phyloP scores from a whole-genome alignment of 2,888 invertebrate genomes.

The Eilema depressum region DNA sequence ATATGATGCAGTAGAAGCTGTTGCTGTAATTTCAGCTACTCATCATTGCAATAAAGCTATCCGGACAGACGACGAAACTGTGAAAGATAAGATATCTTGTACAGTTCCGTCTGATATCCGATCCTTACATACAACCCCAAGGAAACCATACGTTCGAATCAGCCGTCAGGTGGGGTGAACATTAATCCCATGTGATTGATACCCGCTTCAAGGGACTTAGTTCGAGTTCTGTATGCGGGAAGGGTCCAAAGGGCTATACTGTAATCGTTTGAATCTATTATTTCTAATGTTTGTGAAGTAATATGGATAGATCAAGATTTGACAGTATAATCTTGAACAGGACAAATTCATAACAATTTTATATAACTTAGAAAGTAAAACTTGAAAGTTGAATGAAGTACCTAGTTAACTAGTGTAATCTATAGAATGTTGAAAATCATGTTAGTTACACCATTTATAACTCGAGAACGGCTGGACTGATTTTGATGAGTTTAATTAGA shows the following conservation, averaged over 20 bases:
- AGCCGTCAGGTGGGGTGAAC: constrained; percentile 8
- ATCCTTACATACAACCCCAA: neutral
- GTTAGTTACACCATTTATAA: too few species aligned
- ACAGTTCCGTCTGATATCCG: neutral
- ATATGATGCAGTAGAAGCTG: neutral
- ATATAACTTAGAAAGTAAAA: too few species aligned
- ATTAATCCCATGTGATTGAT: constrained; percentile 34
- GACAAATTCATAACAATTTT: too few species aligned
- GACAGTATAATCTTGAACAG: too few species aligned
- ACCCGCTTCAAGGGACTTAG: neutral
- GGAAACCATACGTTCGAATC: constrained; percentile 5
- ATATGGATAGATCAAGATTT: neutral
- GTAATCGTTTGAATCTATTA: neutral
- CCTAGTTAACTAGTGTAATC: too few species aligned
- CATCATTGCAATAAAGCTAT: neutral
- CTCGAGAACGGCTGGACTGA: too few species aligned
- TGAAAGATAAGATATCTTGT: neutral
- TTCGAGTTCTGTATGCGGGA: neutral
- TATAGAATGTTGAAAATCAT: too few species aligned
- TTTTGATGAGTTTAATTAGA: too few species aligned
- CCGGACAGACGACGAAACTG: neutral
- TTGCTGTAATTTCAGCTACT: neutral
- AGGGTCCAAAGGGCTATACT: neutral
- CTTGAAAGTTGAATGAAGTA: too few species aligned
- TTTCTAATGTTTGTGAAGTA: neutral